A percentile compares a stretch with the other conserved stretches of the same genome.
These are phyloP conservation scores for Malurus elegans DNA, from an alignment of 2,113 vertebrate genomes.

Conservation along the genomic window DNA sequence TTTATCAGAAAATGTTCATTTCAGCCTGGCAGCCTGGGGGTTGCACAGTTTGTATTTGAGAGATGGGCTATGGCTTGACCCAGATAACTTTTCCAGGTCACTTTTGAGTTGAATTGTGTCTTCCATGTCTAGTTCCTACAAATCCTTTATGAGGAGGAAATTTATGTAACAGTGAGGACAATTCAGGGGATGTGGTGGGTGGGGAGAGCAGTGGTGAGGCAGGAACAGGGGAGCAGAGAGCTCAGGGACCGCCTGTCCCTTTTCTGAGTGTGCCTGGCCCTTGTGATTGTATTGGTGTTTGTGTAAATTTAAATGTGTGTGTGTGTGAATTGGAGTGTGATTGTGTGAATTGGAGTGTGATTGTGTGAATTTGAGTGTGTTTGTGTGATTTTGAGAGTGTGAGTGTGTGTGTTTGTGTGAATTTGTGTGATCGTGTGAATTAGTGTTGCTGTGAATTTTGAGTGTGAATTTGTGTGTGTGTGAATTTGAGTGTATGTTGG, in stretches of 20 bases:
- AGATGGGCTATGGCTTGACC: background rate
- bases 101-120: background rate
- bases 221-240: background rate
- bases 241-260: background rate
- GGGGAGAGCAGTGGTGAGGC: background rate
- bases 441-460: background rate
- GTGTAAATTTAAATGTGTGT: background rate
- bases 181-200: background rate
- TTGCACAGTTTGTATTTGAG: too few species aligned
- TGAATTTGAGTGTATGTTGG: background rate
- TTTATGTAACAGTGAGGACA: fast-evolving
- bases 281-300: fast-evolving
- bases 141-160: background rate
- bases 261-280: fast-evolving
- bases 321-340: too few species aligned
- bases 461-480: too few species aligned
- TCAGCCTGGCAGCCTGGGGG: background rate
- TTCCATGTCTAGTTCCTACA: background rate
- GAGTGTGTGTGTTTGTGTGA: fast-evolving
- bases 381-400: background rate
- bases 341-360: background rate
- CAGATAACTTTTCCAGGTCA: background rate
- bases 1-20: background rate
- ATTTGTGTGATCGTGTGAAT: too few species aligned
- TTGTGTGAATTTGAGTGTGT: background rate